These are phyloP conservation scores for Smittia aterrima DNA, from an alignment of 2,888 invertebrate species.

Conservation along the genomic window DNA sequence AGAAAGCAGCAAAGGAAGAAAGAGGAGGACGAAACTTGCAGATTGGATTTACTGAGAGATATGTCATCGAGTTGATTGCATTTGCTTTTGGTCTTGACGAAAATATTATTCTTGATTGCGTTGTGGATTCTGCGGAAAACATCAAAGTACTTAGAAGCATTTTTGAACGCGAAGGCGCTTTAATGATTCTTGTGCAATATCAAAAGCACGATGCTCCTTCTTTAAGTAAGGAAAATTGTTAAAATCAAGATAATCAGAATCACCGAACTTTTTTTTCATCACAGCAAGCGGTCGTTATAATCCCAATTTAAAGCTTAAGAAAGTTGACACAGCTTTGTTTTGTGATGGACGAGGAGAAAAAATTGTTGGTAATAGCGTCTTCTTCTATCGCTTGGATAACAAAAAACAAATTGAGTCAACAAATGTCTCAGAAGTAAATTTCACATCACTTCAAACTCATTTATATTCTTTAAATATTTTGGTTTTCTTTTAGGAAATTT, in stretches of 20 bases:
- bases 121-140: conserved; percentile 65
- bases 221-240: conserved; percentile 56
- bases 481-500: conserved; percentile 48
- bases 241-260: neutral
- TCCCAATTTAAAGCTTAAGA: conserved; percentile 49
- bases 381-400: conserved; percentile 65
- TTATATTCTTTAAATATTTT: conserved; percentile 43
- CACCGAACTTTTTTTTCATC: conserved; percentile 43
- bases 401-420: conserved; percentile 61
- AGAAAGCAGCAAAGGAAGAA: conserved; percentile 45
- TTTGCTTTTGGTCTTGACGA: conserved; percentile 67
- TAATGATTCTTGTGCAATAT: conserved; percentile 65
- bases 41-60: conserved; percentile 57
- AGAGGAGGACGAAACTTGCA: conserved; percentile 48
- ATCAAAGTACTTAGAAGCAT: conserved; percentile 63
- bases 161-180: conserved; percentile 61
- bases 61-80: conserved; percentile 67
- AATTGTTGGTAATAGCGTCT: conserved; percentile 65
- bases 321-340: conserved; percentile 61
- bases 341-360: conserved; percentile 61
- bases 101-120: conserved; percentile 66
- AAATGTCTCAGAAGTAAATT: conserved; percentile 59
- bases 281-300: conserved; percentile 60
- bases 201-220: conserved; percentile 65
- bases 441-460: conserved; percentile 21